phyloP scores from a whole-genome alignment of 2,113 vertebrate species.

The Grammomys dolichurus region DNA sequence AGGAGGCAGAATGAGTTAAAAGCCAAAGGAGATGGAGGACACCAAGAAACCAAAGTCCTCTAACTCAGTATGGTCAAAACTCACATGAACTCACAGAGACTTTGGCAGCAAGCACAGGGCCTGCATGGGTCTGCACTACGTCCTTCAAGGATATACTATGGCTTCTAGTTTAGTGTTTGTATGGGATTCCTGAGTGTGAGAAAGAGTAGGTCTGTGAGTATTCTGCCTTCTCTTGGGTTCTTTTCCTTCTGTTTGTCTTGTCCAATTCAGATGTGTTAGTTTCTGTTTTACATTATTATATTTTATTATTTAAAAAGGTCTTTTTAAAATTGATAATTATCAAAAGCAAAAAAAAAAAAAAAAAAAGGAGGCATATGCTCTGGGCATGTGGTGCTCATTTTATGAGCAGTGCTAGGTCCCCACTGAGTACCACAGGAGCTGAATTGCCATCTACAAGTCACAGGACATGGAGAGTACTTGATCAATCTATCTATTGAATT shows the following conservation, averaged over 20 bases:
- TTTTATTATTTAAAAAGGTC: neutral
- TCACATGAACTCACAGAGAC: neutral
- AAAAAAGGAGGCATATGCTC: neutral
- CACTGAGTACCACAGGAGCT: neutral
- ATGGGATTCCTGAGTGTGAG: neutral
- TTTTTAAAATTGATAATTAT: neutral
- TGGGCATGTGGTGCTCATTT: neutral
- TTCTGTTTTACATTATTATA: neutral
- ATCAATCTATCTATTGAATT: slow-evolving; percentile 41
- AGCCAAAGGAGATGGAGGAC: neutral
- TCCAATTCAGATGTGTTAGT: neutral
- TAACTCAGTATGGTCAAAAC: neutral
- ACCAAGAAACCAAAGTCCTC: neutral
- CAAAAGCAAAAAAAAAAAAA: neutral
- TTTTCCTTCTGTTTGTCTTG: neutral
- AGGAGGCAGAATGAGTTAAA: neutral
- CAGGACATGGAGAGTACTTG: neutral
- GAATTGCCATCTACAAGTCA: neutral
- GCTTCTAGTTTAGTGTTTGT: neutral
- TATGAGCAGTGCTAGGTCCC: neutral
- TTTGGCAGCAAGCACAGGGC: neutral
- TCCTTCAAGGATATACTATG: neutral
- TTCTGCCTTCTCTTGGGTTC: neutral
- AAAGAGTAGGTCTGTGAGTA: neutral
- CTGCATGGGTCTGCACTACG: neutral